Percentiles rank a stretch among this genome's conserved stretches.
These are phyloP conservation scores for Baronia brevicornis DNA, from an alignment of 2,888 invertebrate species.

Conservation along the genomic window DNA sequence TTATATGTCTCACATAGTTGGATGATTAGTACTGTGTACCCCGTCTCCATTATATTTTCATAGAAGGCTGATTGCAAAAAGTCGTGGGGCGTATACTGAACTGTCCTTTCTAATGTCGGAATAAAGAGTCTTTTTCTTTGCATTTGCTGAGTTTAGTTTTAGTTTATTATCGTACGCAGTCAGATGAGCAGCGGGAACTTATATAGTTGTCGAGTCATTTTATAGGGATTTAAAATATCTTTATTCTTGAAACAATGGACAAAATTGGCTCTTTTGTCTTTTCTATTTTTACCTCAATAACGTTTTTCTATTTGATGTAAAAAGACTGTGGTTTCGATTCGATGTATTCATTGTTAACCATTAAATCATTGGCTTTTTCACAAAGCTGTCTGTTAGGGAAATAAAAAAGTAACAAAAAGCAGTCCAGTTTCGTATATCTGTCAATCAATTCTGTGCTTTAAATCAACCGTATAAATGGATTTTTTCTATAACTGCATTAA, in stretches of 20 bases:
- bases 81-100: constrained; percentile 23
- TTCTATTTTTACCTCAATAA: too few species aligned
- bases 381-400: too few species aligned
- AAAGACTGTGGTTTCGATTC: too few species aligned
- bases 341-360: constrained; percentile 13
- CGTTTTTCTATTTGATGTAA: too few species aligned
- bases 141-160: constrained; percentile 26
- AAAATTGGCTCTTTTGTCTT: too few species aligned
- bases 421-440: constrained; percentile 3
- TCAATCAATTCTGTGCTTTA: neutral
- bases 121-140: constrained; percentile 27
- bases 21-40: constrained; percentile 52
- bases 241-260: too few species aligned
- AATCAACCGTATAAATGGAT: too few species aligned
- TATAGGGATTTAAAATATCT: constrained; percentile 37
- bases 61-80: constrained; percentile 67
- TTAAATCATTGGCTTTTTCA: constrained; percentile 10
- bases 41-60: constrained; percentile 69
- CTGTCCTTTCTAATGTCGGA: constrained; percentile 15
- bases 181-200: constrained; percentile 42
- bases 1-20: constrained; percentile 66
- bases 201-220: constrained; percentile 37
- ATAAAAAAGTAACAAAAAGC: too few species aligned
- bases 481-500: too few species aligned
- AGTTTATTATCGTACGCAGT: constrained; percentile 57